phyloP scores from a whole-genome alignment of 2,888 invertebrate species.

The Drosophila paucipuncta region DNA sequence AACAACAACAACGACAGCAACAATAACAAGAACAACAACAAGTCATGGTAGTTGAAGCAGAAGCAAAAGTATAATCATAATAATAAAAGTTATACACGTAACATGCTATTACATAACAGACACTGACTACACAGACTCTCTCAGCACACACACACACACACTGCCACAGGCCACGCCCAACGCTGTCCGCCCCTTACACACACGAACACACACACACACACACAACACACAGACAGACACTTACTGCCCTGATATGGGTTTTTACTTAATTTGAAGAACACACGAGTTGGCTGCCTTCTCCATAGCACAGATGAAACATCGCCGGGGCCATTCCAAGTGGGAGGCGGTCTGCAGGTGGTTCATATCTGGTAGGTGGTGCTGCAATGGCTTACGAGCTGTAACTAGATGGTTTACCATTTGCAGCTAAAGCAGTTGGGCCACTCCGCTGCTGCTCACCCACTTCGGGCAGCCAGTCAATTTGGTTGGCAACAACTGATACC shows the following conservation, averaged over 20 bases:
- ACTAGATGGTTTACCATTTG: conserved; percentile 16
- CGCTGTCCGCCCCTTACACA: conserved; percentile 14
- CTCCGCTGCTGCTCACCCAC: conserved; percentile 17
- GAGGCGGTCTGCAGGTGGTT: neutral
- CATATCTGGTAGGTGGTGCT: neutral
- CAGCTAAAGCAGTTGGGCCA: conserved; percentile 10
- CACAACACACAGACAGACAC: conserved; percentile 10
- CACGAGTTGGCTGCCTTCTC: conserved; percentile 32
- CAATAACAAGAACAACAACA: conserved; percentile 29
- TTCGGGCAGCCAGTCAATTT: conserved; percentile 40
- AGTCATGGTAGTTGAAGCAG: conserved; percentile 51
- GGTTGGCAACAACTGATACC: conserved; percentile 26
- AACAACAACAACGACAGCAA: conserved; percentile 24
- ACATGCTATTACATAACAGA: conserved; percentile 80
- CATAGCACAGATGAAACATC: neutral
- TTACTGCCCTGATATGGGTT: conserved; percentile 56
- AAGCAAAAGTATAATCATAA: conserved; percentile 74
- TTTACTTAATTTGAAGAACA: conserved; percentile 71
- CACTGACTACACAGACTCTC: conserved; percentile 40
- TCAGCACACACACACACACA: conserved; percentile 28
- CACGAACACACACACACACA: conserved; percentile 12
- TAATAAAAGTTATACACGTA: conserved; percentile 81
- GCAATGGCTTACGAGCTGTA: neutral
- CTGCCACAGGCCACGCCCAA: conserved; percentile 33
- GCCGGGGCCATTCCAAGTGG: neutral